Evolutionary conservation across 2,888 invertebrate genomes (phyloP).

Genomic region (Cheilosia grossa): DNA sequence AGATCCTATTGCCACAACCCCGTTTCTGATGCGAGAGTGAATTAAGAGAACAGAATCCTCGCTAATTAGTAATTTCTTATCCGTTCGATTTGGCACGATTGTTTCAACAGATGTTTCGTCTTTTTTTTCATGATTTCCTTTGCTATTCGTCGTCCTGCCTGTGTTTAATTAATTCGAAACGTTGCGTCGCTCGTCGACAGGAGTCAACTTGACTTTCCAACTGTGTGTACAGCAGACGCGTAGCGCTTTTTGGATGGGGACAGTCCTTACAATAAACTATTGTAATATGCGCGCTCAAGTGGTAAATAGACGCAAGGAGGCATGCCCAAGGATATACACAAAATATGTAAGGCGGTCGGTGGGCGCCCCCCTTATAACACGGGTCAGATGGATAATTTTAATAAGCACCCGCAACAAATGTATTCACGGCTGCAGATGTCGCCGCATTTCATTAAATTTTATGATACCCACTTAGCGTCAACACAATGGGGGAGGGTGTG

Average conservation of each 20-base stretch:
- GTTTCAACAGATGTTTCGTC: slow-evolving; percentile 71
- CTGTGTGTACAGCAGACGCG: neutral
- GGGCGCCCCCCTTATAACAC: neutral
- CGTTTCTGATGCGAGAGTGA: slow-evolving; percentile 35
- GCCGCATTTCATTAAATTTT: slow-evolving; percentile 75
- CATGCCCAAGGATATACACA: slow-evolving; percentile 39
- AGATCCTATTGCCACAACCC: slow-evolving; percentile 18
- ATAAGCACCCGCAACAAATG: slow-evolving; percentile 74
- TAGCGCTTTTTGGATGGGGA: neutral
- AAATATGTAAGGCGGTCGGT: neutral
- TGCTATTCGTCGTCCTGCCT: slow-evolving; percentile 19
- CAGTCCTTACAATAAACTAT: slow-evolving; percentile 55
- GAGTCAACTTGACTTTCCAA: slow-evolving; percentile 44
- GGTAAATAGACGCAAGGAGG: slow-evolving; percentile 64
- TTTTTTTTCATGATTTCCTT: neutral
- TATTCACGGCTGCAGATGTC: slow-evolving; percentile 73
- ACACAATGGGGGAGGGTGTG: slow-evolving; percentile 4
- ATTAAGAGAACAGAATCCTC: slow-evolving; percentile 67
- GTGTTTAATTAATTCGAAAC: slow-evolving; percentile 70
- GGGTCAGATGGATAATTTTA: slow-evolving; percentile 73
- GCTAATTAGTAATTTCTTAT: slow-evolving; percentile 75
- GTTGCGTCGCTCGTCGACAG: slow-evolving; percentile 4
- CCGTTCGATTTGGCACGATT: slow-evolving; percentile 72
- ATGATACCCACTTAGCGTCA: slow-evolving; percentile 69
- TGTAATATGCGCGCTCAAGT: slow-evolving; percentile 64